These are phyloP conservation scores for Alcis repandata DNA, from an alignment of 2,888 invertebrate genomes.

Conservation along the genomic window DNA sequence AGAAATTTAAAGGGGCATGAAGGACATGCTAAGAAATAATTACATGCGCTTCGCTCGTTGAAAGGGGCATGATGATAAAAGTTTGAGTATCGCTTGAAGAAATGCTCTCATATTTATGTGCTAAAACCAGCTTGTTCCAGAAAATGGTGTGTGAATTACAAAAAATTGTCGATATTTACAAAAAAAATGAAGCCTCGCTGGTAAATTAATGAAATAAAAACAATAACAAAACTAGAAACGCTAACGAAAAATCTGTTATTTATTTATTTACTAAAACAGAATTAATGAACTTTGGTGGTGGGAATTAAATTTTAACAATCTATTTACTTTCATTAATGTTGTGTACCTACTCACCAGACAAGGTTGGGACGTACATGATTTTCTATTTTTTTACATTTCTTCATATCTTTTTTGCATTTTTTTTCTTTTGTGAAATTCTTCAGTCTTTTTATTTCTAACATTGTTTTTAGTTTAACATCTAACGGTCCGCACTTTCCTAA, in stretches of 20 bases:
- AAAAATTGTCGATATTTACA: too few species aligned
- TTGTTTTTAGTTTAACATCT: background rate
- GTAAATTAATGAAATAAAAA: too few species aligned
- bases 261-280: background rate
- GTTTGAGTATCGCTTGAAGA: slow-evolving; percentile 27
- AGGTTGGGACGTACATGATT: background rate
- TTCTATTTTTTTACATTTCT: background rate
- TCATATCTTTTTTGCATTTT: background rate
- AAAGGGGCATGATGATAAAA: slow-evolving; percentile 9
- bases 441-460: background rate
- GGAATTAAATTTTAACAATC: background rate
- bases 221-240: too few species aligned
- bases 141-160: background rate
- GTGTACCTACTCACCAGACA: background rate
- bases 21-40: background rate
- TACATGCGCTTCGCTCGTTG: background rate
- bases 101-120: background rate
- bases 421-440: background rate
- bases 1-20: background rate
- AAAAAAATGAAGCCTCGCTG: too few species aligned
- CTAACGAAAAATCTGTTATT: background rate
- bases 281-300: background rate
- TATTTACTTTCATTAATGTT: too few species aligned
- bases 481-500: background rate
- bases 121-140: slow-evolving; percentile 1